These are phyloP conservation scores for Amitus sp. DNA, from an alignment of 2,888 invertebrate genomes.

Conservation along the genomic window DNA sequence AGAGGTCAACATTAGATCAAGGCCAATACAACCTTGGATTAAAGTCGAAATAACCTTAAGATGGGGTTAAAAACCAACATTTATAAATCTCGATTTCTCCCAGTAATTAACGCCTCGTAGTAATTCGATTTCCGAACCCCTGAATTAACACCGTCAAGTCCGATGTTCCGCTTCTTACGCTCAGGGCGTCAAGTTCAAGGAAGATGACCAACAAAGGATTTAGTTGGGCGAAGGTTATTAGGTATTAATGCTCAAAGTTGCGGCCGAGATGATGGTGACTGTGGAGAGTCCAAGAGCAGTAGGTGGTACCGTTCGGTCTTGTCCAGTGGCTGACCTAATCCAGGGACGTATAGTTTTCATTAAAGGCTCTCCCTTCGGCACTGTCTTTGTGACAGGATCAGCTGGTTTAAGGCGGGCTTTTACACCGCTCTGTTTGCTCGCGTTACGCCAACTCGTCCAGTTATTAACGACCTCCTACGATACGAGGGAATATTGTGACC, in stretches of 20 bases:
- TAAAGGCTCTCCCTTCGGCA: constrained; percentile 53
- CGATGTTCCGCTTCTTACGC: constrained; percentile 25
- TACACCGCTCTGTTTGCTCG: constrained; percentile 49
- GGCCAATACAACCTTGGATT: no score
- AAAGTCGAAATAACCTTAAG: no score
- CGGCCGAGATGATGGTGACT: constrained; percentile 53
- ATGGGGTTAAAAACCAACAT: no score
- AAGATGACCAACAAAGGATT: constrained; percentile 63
- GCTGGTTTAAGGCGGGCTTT: constrained; percentile 58
- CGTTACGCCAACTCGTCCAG: constrained; percentile 48
- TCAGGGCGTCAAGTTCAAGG: constrained; percentile 54
- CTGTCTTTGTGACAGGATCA: constrained; percentile 62
- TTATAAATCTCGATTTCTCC: no score
- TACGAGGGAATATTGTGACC: no score
- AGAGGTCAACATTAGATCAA: no score
- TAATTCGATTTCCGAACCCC: no score
- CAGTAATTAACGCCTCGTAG: no score
- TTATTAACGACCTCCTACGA: constrained; percentile 46
- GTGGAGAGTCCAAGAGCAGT: constrained; percentile 50
- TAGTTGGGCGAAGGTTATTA: constrained; percentile 60
- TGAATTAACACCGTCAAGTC: no score
- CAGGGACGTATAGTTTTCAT: constrained; percentile 65
- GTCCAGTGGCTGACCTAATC: constrained; percentile 63
- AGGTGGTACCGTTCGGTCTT: constrained; percentile 50
- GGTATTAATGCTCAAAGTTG: constrained; percentile 64